These are phyloP conservation scores for Condylostylus longicornis DNA, from an alignment of 1,140 invertebrate genomes.

Conservation along the genomic window DNA sequence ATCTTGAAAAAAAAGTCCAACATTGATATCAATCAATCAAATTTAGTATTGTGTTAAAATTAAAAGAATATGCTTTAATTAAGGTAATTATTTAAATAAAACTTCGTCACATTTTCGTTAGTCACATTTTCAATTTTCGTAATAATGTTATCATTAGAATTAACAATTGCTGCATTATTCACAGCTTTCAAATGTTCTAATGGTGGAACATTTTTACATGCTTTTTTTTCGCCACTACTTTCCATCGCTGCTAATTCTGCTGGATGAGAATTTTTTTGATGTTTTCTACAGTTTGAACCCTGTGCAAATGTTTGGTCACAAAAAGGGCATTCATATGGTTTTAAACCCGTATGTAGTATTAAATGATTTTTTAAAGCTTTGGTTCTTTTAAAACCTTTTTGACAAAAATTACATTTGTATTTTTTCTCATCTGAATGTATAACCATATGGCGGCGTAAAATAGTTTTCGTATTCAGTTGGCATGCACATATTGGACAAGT, in stretches of 20 bases:
- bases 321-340: conserved; percentile 35
- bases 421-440: conserved; percentile 32
- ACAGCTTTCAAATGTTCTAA: conserved; percentile 22
- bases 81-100: too few species aligned
- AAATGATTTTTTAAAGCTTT: conserved; percentile 33
- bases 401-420: conserved; percentile 33
- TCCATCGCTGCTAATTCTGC: conserved; percentile 31
- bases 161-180: too few species aligned
- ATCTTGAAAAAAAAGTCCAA: too few species aligned
- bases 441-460: conserved; percentile 33
- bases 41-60: too few species aligned
- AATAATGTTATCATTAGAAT: too few species aligned
- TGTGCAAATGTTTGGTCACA: conserved; percentile 35
- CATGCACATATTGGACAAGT: conserved; percentile 32
- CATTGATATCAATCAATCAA: too few species aligned
- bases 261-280: conserved; percentile 35
- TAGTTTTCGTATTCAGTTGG: conserved; percentile 33
- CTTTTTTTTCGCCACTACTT: conserved; percentile 14
- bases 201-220: conserved; percentile 18
- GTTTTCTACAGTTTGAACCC: conserved; percentile 35
- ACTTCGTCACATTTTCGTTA: too few species aligned
- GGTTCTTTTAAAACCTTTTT: conserved; percentile 22
- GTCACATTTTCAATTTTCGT: too few species aligned
- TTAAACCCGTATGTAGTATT: conserved; percentile 33
- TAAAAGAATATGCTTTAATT: too few species aligned